A percentile compares a stretch with the other conserved stretches of the same genome.
Evolutionary conservation across 2,888 invertebrate genomes (phyloP).

Genomic region (Trachelus iudaicus): DNA sequence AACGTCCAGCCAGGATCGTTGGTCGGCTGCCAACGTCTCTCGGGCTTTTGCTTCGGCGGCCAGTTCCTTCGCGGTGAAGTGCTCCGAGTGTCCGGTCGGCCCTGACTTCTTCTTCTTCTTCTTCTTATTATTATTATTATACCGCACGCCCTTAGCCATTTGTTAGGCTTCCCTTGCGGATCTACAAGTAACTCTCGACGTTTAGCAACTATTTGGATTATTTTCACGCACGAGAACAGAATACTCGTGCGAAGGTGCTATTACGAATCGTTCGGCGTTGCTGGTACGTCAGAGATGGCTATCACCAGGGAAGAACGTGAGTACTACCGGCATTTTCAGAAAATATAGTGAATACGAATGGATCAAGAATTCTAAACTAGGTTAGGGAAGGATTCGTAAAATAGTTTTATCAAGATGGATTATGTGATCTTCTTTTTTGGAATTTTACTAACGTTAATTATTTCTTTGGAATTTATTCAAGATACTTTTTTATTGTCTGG

Average conservation of each 20-base stretch:
- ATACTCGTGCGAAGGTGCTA: neutral
- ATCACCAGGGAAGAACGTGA: conserved; percentile 64
- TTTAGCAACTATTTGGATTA: neutral
- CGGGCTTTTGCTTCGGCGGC: conserved; percentile 29
- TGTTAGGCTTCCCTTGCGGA: neutral
- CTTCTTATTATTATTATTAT: too few relatives aligned
- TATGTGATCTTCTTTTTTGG: neutral
- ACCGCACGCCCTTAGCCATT: neutral
- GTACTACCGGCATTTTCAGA: conserved; percentile 37
- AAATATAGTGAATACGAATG: neutral
- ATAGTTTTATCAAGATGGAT: neutral
- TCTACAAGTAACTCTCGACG: neutral
- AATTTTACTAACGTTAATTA: neutral
- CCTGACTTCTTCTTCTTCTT: neutral
- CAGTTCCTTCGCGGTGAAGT: conserved; percentile 31
- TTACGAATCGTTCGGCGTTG: neutral
- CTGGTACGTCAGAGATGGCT: conserved; percentile 50
- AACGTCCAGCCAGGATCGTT: conserved; percentile 59
- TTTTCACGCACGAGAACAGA: neutral
- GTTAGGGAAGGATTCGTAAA: neutral
- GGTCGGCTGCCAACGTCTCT: conserved; percentile 53
- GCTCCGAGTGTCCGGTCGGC: conserved; percentile 19
- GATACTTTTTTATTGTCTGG: neutral
- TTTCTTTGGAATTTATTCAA: neutral
- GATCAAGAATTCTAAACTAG: neutral